A percentile compares a stretch with the other conserved stretches of the same genome.
phyloP scores from a whole-genome alignment of 2,797 vertebrate species.

The Callimico goeldii region DNA sequence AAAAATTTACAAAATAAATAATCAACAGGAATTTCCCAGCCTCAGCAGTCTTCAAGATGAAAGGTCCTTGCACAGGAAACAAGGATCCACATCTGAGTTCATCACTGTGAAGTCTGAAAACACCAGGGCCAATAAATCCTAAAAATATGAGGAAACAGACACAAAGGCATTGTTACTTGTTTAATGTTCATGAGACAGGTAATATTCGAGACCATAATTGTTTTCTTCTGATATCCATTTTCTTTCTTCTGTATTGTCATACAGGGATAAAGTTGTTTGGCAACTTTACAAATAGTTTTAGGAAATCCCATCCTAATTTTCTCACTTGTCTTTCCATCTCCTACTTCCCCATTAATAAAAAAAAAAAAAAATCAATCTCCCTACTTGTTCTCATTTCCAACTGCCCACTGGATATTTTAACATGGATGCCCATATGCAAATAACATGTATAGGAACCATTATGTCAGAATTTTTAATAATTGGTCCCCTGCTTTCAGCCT shows the following conservation, averaged over 20 bases:
- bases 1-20: conserved; percentile 6
- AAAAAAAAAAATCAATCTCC: not conserved
- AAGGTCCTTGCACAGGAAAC: not conserved
- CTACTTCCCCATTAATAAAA: accelerated
- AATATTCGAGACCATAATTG: not conserved
- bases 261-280: not conserved
- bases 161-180: not conserved
- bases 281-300: not conserved
- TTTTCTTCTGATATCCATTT: not conserved
- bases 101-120: not conserved
- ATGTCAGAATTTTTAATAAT: not conserved
- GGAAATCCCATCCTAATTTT: not conserved
- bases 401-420: not conserved
- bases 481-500: not conserved
- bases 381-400: not conserved
- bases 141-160: not conserved
- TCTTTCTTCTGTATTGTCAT: not conserved
- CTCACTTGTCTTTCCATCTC: not conserved
- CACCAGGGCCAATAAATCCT: not conserved
- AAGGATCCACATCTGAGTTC: not conserved
- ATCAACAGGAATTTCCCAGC: not conserved
- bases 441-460: not conserved
- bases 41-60: not conserved
- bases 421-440: not conserved
- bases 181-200: not conserved